Percentiles rank a stretch among this genome's conserved stretches.
phyloP scores from a whole-genome alignment of 2,113 vertebrate genomes.

The Notothenia rossii region DNA sequence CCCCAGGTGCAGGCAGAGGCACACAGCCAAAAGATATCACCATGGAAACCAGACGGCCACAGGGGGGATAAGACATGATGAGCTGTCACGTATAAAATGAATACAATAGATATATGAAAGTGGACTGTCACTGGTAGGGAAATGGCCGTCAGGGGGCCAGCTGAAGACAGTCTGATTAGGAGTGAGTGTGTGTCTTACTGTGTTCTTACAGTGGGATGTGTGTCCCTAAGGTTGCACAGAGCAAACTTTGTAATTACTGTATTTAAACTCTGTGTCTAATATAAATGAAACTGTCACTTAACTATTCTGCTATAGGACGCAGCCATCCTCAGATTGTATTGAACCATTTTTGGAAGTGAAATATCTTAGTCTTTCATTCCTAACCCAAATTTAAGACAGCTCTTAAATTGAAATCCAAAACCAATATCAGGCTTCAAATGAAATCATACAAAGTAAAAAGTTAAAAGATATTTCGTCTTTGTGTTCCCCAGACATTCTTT shows the following conservation, averaged over 20 bases:
- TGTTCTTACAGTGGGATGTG: slow-evolving; percentile 11
- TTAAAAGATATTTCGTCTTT: no score
- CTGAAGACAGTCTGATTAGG: slow-evolving; percentile 31
- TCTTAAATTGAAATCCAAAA: no score
- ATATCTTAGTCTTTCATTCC: no score
- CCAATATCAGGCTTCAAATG: no score
- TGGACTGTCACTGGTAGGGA: slow-evolving; percentile 46
- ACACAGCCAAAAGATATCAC: slow-evolving; percentile 25
- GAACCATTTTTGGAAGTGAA: not conserved
- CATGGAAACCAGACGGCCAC: slow-evolving; percentile 54
- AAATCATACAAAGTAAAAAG: no score
- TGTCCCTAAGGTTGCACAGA: not conserved
- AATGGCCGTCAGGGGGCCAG: slow-evolving; percentile 22
- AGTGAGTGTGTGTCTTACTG: not conserved
- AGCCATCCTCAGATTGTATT: not conserved
- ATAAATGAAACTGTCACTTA: not conserved
- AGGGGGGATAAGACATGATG: slow-evolving; percentile 47
- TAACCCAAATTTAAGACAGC: no score
- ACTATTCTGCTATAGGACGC: not conserved
- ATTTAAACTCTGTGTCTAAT: not conserved
- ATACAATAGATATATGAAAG: slow-evolving; percentile 43
- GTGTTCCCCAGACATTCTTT: no score
- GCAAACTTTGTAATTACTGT: not conserved
- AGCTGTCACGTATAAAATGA: slow-evolving; percentile 64
- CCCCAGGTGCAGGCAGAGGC: slow-evolving; percentile 40